Base-by-base conservation (phyloP, 2,113 vertebrate genomes). In the Marmota flaviventris region DNA sequence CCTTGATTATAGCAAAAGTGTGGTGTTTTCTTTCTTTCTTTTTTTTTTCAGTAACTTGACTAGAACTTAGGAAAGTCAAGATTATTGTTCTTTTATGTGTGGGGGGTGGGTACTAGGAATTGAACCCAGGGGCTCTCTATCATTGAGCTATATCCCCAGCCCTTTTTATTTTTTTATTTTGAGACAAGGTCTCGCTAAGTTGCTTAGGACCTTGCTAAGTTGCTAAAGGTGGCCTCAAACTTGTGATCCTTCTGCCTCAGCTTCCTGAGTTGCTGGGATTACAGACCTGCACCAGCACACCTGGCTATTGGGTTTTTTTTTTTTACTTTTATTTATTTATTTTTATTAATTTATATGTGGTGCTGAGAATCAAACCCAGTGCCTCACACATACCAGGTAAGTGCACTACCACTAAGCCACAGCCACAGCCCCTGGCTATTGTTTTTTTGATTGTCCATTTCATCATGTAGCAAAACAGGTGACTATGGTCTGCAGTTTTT, bases 401-500 rank as follows among this genome's bases (percentile, higher is more conserved):
- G 45, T 45, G 45, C 45, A 45, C 45, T 45, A 45, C 8, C 45
- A 45, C 45, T 45, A 1, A 45, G 45, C 45, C 45, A 45, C 45
- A 45, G 45, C 45, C 45, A 45, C 42, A 45, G 45, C 45, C 45
- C 53, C 32, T 32, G 42, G 69, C 22, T 22, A 24, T n/a, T 87
- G 22, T 84, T 75, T 58, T 51, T 70, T 51, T 84, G 24, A 67
- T 72, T 32, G 18, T 76, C 83, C n/a, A n/a, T 82, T 86, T 70
- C 53, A 73, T 95, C 79, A 45, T 42, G 76, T 37, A 94, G 84
- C 63, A 89, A 72, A 95, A 84, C n/a, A n/a, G n/a, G n/a, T n/a
- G n/a, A n/a, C 8, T 45, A 18, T 48, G 34, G 42, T 13, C 63
- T 85, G 27, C 17, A 17, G 42, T 42, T 79, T 48, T 76, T 29